Conservation (phyloP, 2,797 vertebrate genomes). For the Linurgus olivaceus region DNA sequence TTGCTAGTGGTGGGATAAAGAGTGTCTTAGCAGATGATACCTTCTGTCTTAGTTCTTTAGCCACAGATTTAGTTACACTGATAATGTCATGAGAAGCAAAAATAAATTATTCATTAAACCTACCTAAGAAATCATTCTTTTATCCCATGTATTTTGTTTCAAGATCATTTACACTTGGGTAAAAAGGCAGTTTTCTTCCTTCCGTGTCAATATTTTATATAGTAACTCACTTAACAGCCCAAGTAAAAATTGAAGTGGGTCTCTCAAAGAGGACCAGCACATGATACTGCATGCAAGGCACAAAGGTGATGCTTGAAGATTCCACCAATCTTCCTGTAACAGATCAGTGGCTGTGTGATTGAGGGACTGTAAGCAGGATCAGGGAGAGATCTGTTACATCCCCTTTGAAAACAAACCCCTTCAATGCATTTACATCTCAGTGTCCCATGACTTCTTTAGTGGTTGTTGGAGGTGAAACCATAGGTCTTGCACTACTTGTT, state of each 20-base stretch:
- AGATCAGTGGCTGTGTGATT: background rate
- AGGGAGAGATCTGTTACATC: background rate
- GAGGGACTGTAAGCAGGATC: background rate
- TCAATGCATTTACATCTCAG: background rate
- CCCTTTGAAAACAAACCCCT: background rate
- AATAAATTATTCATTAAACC: conserved; percentile 59
- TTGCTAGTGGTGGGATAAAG: background rate
- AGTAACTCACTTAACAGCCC: conserved; percentile 1
- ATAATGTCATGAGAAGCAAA: conserved; percentile 36
- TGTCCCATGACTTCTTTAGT: background rate
- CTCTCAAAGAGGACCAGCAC: background rate
- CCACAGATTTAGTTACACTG: conserved; percentile 53
- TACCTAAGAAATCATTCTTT: conserved; percentile 13
- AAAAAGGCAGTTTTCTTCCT: conserved; percentile 27
- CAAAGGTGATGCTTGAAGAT: background rate
- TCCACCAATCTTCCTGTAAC: background rate
- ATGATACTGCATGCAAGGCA: background rate
- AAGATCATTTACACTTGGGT: conserved; percentile 52
- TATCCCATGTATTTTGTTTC: conserved; percentile 55
- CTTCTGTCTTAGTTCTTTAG: conserved; percentile 27
- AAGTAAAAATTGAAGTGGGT: background rate
- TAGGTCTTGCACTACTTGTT: background rate
- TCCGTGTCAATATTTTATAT: conserved; percentile 29
- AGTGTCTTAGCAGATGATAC: conserved; percentile 57
- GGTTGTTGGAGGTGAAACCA: background rate